Percentiles rank a stretch among this genome's conserved stretches.
Conservation (phyloP, 2,888 invertebrate genomes). For the Dryomyza anilis region DNA sequence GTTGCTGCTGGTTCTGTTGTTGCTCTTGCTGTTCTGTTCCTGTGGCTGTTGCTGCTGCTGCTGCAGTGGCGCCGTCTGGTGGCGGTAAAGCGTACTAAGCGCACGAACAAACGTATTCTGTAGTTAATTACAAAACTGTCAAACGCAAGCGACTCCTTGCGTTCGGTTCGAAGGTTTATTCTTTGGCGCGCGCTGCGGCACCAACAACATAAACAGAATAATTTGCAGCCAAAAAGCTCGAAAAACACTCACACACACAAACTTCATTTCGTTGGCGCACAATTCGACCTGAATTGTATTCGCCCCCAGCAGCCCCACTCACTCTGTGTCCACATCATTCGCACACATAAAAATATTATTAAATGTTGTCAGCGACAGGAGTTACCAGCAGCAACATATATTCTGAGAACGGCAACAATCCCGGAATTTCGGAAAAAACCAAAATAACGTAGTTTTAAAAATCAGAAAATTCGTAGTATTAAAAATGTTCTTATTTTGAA, state of each 20-base stretch:
- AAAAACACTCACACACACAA: conserved; percentile 1
- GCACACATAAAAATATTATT: conserved; percentile 20
- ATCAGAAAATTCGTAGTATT: too few relatives aligned
- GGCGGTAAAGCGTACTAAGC: conserved; percentile 12
- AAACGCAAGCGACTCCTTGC: conserved; percentile 56
- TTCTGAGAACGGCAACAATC: conserved; percentile 32
- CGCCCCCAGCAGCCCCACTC: too few relatives aligned
- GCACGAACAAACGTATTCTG: conserved; percentile 43
- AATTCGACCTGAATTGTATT: conserved; percentile 25
- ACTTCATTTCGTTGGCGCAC: conserved; percentile 11
- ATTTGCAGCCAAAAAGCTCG: not conserved
- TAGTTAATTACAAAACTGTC: conserved; percentile 63
- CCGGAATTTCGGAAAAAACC: not conserved
- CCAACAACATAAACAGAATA: not conserved
- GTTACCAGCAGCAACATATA: conserved; percentile 15
- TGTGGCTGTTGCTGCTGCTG: conserved; percentile 4
- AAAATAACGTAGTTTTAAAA: too few relatives aligned
- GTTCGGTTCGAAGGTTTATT: too few relatives aligned
- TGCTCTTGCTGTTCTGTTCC: not conserved
- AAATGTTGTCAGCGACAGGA: conserved; percentile 24
- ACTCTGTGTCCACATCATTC: too few relatives aligned
- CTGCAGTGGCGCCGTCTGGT: conserved; percentile 16
- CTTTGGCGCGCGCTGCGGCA: too few relatives aligned
- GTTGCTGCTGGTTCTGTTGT: not conserved
- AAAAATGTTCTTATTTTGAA: too few relatives aligned